Percentiles rank a stretch among this genome's conserved stretches.
These are phyloP conservation scores for Acleris cristana DNA, from an alignment of 2,888 invertebrate species.

Conservation along the genomic window DNA sequence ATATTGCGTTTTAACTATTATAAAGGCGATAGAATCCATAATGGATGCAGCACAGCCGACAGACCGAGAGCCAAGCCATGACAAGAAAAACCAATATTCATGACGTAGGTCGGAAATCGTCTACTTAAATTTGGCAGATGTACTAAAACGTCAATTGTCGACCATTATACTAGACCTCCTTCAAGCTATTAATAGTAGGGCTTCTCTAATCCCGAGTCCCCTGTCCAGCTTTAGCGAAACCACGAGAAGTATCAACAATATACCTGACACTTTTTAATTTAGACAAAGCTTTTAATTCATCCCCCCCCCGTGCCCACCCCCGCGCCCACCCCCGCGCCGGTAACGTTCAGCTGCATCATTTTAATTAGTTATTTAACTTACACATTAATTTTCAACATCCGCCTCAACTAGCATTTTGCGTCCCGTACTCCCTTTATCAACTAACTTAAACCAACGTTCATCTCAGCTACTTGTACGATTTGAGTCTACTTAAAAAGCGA, in stretches of 20 bases:
- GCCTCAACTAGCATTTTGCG: conserved; percentile 15
- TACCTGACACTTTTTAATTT: conserved; percentile 7
- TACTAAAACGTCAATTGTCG: no score
- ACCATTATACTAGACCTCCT: no score
- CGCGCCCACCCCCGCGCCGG: no score
- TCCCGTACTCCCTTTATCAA: neutral
- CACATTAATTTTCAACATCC: conserved; percentile 21
- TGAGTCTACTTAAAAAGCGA: neutral
- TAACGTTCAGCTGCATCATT: conserved; percentile 11
- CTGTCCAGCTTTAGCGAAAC: conserved; percentile 9
- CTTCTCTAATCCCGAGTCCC: no score
- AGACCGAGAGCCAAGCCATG: neutral
- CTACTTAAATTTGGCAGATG: no score
- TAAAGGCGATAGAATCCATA: conserved; percentile 16
- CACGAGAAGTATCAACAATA: conserved; percentile 10
- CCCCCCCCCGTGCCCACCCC: neutral
- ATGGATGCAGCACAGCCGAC: conserved; percentile 1
- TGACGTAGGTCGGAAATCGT: no score
- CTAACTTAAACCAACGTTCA: conserved; percentile 6
- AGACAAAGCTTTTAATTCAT: neutral
- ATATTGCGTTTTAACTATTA: conserved; percentile 10
- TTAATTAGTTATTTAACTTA: conserved; percentile 17
- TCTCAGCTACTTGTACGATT: neutral
- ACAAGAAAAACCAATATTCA: no score
- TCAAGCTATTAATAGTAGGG: no score